These are phyloP conservation scores for Pseudomyrmex sp. DNA, from an alignment of 1,140 invertebrate genomes.

Conservation along the genomic window DNA sequence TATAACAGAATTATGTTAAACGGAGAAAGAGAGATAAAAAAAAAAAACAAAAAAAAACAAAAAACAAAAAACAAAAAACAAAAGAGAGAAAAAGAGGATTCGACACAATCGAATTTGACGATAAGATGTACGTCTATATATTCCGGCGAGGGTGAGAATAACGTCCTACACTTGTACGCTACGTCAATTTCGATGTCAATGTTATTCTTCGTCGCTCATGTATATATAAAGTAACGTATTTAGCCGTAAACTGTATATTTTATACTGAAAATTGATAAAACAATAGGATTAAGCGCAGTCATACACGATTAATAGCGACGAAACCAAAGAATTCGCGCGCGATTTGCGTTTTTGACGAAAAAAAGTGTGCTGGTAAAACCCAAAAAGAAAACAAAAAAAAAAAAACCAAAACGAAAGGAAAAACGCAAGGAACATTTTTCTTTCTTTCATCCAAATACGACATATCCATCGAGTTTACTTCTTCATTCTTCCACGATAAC, in stretches of 20 bases:
- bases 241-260: constrained; percentile 71
- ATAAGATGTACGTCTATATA: constrained; percentile 31
- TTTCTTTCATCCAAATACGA: neutral
- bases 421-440: neutral
- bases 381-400: neutral
- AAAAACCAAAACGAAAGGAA: neutral
- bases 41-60: no score
- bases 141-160: constrained; percentile 64
- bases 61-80: neutral
- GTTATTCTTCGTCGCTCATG: constrained; percentile 73
- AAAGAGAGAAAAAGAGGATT: neutral
- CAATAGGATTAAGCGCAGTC: constrained; percentile 62
- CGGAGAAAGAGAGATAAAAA: constrained; percentile 1
- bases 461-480: constrained; percentile 32
- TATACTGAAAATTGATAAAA: constrained; percentile 74
- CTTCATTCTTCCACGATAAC: neutral
- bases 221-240: constrained; percentile 53
- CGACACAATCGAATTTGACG: constrained; percentile 9
- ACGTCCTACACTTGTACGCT: constrained; percentile 72
- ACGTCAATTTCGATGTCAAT: constrained; percentile 78
- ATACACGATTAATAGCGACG: constrained; percentile 6
- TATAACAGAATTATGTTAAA: constrained; percentile 48
- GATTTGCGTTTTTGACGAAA: constrained; percentile 13
- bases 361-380: no score
- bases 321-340: constrained; percentile 16